Percentiles rank a stretch among this genome's conserved stretches.
Conservation (phyloP, 2,113 vertebrate species). For the Notechis scutatus region DNA sequence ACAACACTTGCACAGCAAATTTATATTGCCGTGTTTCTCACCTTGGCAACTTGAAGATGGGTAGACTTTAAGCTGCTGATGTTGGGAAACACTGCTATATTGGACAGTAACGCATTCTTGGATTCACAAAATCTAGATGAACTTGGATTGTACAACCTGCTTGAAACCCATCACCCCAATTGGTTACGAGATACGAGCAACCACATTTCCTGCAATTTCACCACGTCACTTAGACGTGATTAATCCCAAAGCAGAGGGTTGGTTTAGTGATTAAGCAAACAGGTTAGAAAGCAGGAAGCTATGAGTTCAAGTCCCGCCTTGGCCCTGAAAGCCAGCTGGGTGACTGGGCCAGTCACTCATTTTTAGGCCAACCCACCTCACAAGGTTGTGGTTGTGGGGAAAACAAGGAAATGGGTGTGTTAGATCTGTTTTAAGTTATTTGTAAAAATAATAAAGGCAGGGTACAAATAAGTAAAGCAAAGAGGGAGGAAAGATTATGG, state of each 20-base stretch:
- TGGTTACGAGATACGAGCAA: background rate
- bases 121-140: background rate
- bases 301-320: background rate
- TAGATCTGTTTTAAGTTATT: background rate
- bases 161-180: background rate
- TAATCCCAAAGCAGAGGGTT: background rate
- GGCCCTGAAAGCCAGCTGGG: background rate
- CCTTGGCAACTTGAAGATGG: background rate
- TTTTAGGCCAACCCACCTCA: background rate
- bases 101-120: background rate
- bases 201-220: background rate
- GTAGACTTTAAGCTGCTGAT: background rate
- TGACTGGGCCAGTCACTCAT: background rate
- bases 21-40: background rate
- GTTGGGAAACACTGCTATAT: background rate
- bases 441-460: background rate
- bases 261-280: background rate
- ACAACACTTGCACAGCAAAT: background rate
- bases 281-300: background rate
- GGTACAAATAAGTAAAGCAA: background rate
- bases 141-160: background rate
- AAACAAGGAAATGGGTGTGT: background rate
- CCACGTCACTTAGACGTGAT: background rate
- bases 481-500: no score
- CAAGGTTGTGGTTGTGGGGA: background rate